These are phyloP conservation scores for Pseudomyrmex concolor DNA, from an alignment of 1,140 invertebrate species.

Conservation along the genomic window DNA sequence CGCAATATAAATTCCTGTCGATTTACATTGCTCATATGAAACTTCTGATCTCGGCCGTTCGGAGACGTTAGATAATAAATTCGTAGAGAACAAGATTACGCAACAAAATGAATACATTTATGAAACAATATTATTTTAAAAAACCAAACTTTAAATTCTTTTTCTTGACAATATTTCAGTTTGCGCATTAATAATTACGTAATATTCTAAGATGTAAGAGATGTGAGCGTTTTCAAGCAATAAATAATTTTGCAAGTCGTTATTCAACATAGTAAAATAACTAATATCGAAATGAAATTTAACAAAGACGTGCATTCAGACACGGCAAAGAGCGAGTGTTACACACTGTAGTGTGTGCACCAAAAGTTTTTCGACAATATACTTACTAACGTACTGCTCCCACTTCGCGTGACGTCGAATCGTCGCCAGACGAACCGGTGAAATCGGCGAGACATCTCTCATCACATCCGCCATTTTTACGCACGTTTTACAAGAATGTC, in stretches of 20 bases:
- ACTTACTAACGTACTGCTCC: constrained; percentile 79
- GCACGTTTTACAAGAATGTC: constrained; percentile 25
- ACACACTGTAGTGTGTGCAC: too few relatives aligned
- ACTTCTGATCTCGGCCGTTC: background rate
- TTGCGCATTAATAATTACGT: too few relatives aligned
- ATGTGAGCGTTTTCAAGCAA: too few relatives aligned
- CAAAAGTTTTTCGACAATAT: constrained; percentile 5
- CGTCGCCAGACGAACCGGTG: constrained; percentile 74
- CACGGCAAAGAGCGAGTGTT: background rate
- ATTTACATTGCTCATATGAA: constrained; percentile 21
- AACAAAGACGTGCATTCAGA: background rate
- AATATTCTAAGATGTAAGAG: too few relatives aligned
- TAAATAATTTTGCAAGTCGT: too few relatives aligned
- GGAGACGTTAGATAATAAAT: background rate
- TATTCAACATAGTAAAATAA: too few relatives aligned
- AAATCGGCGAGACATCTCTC: constrained; percentile 72
- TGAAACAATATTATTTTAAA: background rate
- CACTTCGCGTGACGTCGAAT: constrained; percentile 75
- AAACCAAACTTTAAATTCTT: too few relatives aligned
- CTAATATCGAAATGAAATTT: background rate
- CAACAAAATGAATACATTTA: background rate
- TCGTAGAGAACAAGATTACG: background rate
- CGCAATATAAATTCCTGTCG: background rate
- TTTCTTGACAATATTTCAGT: too few relatives aligned
- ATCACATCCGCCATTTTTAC: constrained; percentile 60